Evolutionary conservation across 2,113 vertebrate species (phyloP).

Genomic region (Aptenodytes patagonicus): DNA sequence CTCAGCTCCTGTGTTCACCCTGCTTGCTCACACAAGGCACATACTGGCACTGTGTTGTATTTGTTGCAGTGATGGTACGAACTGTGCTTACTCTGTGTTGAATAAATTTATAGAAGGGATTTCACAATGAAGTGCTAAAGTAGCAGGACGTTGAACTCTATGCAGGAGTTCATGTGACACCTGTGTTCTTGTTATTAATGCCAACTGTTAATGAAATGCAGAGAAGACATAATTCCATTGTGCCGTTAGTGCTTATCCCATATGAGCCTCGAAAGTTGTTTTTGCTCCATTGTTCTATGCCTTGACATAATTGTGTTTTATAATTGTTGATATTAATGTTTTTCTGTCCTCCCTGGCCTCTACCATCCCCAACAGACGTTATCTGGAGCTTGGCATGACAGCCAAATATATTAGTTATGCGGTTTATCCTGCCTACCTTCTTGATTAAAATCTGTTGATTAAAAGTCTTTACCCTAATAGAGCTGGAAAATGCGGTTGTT

Average conservation of each 20-base stretch:
- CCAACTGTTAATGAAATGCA: not conserved
- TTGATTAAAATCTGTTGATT: not conserved
- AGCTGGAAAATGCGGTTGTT: not conserved
- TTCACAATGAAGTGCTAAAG: not conserved
- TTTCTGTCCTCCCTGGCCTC: not conserved
- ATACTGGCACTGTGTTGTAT: fast-evolving
- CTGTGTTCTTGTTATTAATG: not conserved
- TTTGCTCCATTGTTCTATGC: not conserved
- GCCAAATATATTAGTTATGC: not conserved
- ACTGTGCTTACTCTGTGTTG: not conserved
- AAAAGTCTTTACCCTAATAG: not conserved
- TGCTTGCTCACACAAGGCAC: not conserved
- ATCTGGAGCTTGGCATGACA: not conserved
- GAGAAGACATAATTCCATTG: not conserved
- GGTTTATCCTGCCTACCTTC: not conserved
- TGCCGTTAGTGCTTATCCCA: not conserved
- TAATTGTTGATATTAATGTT: not conserved
- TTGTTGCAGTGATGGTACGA: not conserved
- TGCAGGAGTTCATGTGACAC: not conserved
- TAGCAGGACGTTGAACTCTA: not conserved
- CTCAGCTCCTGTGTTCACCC: not conserved
- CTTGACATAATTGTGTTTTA: not conserved
- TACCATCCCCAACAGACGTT: not conserved
- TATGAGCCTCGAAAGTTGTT: not conserved
- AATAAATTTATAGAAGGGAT: not conserved